These are phyloP conservation scores for Neelides sp. DNA, from an alignment of 1,140 invertebrate genomes.

Conservation along the genomic window DNA sequence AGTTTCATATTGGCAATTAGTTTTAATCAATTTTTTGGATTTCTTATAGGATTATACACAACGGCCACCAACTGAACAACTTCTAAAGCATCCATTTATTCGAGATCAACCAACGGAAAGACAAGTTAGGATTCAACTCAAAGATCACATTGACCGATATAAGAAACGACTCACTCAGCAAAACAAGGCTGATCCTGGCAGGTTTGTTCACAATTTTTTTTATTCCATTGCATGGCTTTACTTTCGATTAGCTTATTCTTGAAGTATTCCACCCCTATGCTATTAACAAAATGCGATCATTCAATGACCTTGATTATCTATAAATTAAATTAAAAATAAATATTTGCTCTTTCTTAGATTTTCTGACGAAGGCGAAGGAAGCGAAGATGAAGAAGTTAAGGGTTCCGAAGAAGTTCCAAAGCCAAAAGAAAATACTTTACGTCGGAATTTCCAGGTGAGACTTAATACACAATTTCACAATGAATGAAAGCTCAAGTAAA, in stretches of 20 bases:
- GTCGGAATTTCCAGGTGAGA: slow-evolving; percentile 94
- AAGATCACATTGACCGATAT: slow-evolving; percentile 97
- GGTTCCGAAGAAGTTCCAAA: slow-evolving; percentile 50
- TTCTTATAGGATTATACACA: slow-evolving; percentile 74
- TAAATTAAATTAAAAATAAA: no score
- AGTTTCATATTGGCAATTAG: no score
- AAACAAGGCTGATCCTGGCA: slow-evolving; percentile 35
- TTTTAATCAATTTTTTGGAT: no score
- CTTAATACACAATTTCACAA: no score
- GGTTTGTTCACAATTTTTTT: no score
- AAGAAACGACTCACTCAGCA: slow-evolving; percentile 88
- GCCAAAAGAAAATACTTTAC: slow-evolving; percentile 74
- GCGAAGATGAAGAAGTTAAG: slow-evolving; percentile 65
- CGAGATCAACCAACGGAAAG: slow-evolving; percentile 94
- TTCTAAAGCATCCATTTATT: slow-evolving; percentile 95
- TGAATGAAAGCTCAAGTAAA: no score
- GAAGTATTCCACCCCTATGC: no score
- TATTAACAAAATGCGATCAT: no score
- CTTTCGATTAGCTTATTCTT: background rate
- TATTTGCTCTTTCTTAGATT: slow-evolving; percentile 13
- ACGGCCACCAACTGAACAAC: slow-evolving; percentile 92
- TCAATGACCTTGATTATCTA: no score
- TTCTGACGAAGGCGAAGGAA: slow-evolving; percentile 52
- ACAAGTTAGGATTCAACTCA: slow-evolving; percentile 94
- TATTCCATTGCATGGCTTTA: background rate